phyloP scores from a whole-genome alignment of 2,113 vertebrate species.

The Blennius ocellaris region DNA sequence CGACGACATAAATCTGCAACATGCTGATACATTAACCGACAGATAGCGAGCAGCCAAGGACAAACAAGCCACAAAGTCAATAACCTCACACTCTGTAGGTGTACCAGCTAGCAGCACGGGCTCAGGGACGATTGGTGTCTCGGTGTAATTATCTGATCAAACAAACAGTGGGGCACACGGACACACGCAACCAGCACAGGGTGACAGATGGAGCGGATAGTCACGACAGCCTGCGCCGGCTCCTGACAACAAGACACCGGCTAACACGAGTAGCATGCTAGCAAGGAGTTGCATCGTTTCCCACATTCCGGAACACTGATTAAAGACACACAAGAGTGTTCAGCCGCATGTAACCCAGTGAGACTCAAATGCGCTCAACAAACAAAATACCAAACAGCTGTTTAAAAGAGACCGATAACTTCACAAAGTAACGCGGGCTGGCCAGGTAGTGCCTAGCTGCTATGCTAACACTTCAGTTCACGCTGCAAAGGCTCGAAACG shows the following conservation, averaged over 20 bases:
- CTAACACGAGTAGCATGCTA: constrained; percentile 17
- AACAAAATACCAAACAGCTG: neutral
- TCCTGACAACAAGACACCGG: neutral
- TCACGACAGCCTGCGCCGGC: constrained; percentile 47
- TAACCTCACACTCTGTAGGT: too few relatives aligned
- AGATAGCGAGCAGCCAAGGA: too few relatives aligned
- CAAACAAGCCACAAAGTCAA: too few relatives aligned
- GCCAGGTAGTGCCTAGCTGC: constrained; percentile 29
- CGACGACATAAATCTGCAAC: neutral
- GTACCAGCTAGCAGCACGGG: too few relatives aligned
- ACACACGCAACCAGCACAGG: too few relatives aligned
- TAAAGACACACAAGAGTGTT: neutral
- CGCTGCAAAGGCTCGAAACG: neutral
- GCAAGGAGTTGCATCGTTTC: constrained; percentile 8
- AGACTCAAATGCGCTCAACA: neutral
- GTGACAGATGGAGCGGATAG: constrained; percentile 26
- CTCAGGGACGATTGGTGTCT: neutral
- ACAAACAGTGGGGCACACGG: neutral
- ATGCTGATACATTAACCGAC: neutral
- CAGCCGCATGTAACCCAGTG: accelerated
- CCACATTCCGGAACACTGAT: neutral
- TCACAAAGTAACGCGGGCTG: constrained; percentile 25
- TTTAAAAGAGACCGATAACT: neutral
- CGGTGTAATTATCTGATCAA: neutral
- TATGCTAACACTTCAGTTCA: neutral